These are phyloP conservation scores for Calyptommatus sinebrachiatus DNA, from an alignment of 2,113 vertebrate genomes.

Conservation along the genomic window DNA sequence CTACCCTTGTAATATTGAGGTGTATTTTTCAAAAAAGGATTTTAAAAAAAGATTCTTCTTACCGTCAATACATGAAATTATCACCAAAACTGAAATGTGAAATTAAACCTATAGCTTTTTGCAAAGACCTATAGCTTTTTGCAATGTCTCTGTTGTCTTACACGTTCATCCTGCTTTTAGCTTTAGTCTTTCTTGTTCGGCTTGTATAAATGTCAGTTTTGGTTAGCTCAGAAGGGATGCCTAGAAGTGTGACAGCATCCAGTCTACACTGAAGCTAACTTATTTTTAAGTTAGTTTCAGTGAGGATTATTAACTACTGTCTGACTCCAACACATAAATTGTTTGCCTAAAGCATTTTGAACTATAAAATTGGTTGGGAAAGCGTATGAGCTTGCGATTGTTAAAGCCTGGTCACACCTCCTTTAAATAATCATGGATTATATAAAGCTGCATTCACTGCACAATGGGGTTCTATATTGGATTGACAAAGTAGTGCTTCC, in stretches of 20 bases:
- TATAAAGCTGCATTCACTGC: too few species aligned
- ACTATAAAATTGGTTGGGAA: constrained; percentile 3
- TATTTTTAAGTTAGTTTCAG: too few species aligned
- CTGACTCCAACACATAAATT: not conserved
- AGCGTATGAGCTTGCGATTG: not conserved
- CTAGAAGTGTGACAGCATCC: too few species aligned
- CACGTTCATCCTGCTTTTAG: constrained; percentile 26
- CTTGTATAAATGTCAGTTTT: not conserved
- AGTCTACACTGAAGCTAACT: too few species aligned
- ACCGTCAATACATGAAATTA: constrained; percentile 12
- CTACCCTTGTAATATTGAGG: not conserved
- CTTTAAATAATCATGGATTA: too few species aligned
- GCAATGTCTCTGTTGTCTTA: constrained; percentile 28
- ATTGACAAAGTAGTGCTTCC: too few species aligned
- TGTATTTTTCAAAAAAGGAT: too few species aligned
- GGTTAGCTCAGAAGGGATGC: not conserved
- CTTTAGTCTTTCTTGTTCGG: not conserved
- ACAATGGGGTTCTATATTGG: too few species aligned
- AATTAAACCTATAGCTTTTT: not conserved
- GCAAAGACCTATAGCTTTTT: too few species aligned
- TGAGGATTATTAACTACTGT: not conserved
- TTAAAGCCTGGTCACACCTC: too few species aligned
- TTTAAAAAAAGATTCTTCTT: not conserved
- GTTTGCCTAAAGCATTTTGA: constrained; percentile 3
- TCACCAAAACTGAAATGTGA: not conserved